Conservation (phyloP, 2,888 invertebrate genomes). For the Chloroclystis v-ata region DNA sequence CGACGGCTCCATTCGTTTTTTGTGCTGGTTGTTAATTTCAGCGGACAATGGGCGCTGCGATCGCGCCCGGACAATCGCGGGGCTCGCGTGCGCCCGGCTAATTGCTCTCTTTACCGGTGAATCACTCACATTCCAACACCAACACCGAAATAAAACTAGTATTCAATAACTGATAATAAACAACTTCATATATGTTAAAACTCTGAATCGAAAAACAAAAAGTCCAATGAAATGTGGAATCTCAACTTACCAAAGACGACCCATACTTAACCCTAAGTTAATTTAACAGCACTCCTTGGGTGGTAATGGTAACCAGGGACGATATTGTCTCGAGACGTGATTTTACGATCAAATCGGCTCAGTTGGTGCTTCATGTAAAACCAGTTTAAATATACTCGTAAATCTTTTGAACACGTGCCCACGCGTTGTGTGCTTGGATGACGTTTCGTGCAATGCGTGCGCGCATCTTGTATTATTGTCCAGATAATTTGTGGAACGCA, state of each 20-base stretch:
- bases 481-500: constrained; percentile 16
- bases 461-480: constrained; percentile 28
- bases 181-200: constrained; percentile 29
- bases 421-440: constrained; percentile 28
- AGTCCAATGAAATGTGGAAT: constrained; percentile 32
- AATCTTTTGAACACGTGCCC: constrained; percentile 68
- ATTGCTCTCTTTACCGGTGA: constrained; percentile 59
- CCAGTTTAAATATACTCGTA: constrained; percentile 75
- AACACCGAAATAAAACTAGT: constrained; percentile 31
- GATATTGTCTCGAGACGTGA: constrained; percentile 68
- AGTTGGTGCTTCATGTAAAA: constrained; percentile 71
- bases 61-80: constrained; percentile 54
- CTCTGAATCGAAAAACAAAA: constrained; percentile 19
- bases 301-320: constrained; percentile 66
- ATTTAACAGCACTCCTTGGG: constrained; percentile 65
- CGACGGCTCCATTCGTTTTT: constrained; percentile 44
- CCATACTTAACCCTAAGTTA: constrained; percentile 63
- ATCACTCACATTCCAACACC: constrained; percentile 52
- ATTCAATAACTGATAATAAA: constrained; percentile 33
- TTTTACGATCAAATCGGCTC: constrained; percentile 72
- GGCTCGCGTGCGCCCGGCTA: constrained; percentile 55
- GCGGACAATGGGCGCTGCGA: constrained; percentile 58
- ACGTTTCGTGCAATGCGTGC: constrained; percentile 42
- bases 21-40: constrained; percentile 57
- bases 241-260: constrained; percentile 40